These are phyloP conservation scores for Entomyzon cyanotis DNA, from an alignment of 2,113 vertebrate species.

Conservation along the genomic window DNA sequence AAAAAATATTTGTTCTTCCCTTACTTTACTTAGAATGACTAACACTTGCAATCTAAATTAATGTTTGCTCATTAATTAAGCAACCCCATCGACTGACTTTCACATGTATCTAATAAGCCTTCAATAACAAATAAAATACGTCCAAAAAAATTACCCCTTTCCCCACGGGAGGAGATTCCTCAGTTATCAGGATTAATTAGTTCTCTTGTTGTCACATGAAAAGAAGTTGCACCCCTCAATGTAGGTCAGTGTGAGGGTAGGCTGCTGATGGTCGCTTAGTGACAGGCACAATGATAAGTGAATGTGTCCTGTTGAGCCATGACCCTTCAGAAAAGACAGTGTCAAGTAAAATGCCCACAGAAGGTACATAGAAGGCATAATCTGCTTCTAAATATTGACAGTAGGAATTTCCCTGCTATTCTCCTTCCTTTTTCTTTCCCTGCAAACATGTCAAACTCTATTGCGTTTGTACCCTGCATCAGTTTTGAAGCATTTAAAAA, in stretches of 20 bases:
- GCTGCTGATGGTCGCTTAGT: conserved; percentile 56
- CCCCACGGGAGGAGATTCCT: conserved; percentile 35
- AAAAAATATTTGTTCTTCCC: background rate
- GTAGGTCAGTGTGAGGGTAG: conserved; percentile 75
- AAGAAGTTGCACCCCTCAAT: conserved; percentile 60
- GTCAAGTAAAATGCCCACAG: conserved; percentile 55
- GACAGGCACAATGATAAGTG: conserved; percentile 74
- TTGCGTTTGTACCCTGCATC: background rate
- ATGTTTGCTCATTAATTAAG: background rate
- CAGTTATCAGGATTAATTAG: conserved; percentile 66
- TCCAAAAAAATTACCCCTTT: background rate
- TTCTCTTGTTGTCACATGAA: conserved; percentile 69
- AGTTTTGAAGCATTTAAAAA: conserved; percentile 39
- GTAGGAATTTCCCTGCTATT: conserved; percentile 45
- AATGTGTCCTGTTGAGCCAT: conserved; percentile 59
- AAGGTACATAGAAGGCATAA: conserved; percentile 18
- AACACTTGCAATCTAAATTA: background rate
- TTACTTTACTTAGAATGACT: background rate
- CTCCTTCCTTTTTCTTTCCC: conserved; percentile 31
- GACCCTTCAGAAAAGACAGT: conserved; percentile 65
- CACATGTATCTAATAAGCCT: conserved; percentile 9
- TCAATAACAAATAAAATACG: background rate
- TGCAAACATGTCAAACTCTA: conserved; percentile 49
- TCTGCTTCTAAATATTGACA: conserved; percentile 44
- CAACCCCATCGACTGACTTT: background rate